phyloP scores from a whole-genome alignment of 1,140 invertebrate genomes.

The Bombus vancouverensis region DNA sequence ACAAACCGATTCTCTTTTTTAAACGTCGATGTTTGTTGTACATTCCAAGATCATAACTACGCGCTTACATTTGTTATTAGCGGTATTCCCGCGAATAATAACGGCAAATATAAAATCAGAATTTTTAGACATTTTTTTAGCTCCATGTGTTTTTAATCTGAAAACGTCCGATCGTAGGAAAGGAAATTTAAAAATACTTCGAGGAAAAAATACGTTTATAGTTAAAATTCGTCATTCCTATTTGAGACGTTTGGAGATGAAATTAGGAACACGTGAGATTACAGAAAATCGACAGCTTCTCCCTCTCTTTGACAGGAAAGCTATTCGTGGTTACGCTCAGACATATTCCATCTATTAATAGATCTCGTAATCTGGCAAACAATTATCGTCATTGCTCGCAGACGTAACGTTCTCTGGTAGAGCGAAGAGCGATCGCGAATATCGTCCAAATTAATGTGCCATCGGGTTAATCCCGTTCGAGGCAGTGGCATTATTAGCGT shows the following conservation, averaged over 20 bases:
- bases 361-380: constrained; percentile 15
- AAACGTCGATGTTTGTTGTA: background rate
- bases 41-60: no score
- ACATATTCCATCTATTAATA: constrained; percentile 19
- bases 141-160: background rate
- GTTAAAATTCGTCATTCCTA: background rate
- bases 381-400: background rate
- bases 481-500: constrained; percentile 1
- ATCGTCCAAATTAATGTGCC: background rate
- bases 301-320: no score
- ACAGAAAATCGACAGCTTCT: background rate
- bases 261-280: background rate
- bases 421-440: background rate
- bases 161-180: background rate
- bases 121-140: background rate
- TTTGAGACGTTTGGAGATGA: background rate
- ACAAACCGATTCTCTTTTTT: background rate
- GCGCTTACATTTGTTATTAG: background rate
- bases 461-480: constrained; percentile 4
- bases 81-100: background rate
- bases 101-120: background rate
- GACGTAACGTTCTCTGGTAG: background rate
- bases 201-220: no score
- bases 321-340: background rate
- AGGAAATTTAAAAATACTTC: background rate